These are phyloP conservation scores for Melanostoma mellinum DNA, from an alignment of 2,888 invertebrate genomes.

Conservation along the genomic window DNA sequence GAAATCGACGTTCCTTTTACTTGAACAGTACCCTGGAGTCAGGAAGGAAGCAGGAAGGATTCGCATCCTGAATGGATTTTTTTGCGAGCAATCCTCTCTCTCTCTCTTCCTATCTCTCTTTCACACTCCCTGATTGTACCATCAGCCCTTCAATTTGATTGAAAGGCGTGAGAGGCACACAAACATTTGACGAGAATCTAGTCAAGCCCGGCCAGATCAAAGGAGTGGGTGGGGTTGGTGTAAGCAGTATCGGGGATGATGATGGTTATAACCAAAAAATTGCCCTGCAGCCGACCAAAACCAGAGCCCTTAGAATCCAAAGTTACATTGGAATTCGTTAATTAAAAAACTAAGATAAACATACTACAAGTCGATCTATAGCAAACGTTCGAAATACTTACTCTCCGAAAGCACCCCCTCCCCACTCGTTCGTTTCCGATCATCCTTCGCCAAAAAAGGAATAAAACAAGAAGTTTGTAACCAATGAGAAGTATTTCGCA, in stretches of 20 bases:
- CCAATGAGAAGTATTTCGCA: slow-evolving; percentile 61
- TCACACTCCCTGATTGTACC: background rate
- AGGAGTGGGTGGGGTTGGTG: background rate
- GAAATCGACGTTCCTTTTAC: slow-evolving; percentile 57
- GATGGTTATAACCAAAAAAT: slow-evolving; percentile 39
- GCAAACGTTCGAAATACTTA: background rate
- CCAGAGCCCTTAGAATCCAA: slow-evolving; percentile 51
- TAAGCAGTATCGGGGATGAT: background rate
- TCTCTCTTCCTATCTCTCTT: background rate
- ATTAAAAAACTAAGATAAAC: slow-evolving; percentile 71
- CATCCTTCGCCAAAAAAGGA: slow-evolving; percentile 4
- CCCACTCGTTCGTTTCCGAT: background rate
- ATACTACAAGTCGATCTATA: slow-evolving; percentile 54
- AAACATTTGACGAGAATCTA: slow-evolving; percentile 47
- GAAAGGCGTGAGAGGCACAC: slow-evolving; percentile 56
- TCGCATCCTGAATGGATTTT: slow-evolving; percentile 55
- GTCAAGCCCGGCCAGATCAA: background rate
- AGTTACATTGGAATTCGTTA: slow-evolving; percentile 70
- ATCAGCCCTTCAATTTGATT: slow-evolving; percentile 58
- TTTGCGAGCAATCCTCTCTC: background rate
- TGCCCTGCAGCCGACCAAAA: slow-evolving; percentile 51
- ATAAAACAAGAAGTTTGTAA: slow-evolving; percentile 54
- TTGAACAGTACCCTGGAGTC: slow-evolving; percentile 30
- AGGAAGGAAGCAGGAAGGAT: slow-evolving; percentile 68
- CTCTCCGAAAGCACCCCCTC: background rate